Percentiles rank a stretch among this genome's conserved stretches.
These are phyloP conservation scores for Melanotaenia maccullochi DNA, from an alignment of 2,797 vertebrate genomes.

Conservation along the genomic window DNA sequence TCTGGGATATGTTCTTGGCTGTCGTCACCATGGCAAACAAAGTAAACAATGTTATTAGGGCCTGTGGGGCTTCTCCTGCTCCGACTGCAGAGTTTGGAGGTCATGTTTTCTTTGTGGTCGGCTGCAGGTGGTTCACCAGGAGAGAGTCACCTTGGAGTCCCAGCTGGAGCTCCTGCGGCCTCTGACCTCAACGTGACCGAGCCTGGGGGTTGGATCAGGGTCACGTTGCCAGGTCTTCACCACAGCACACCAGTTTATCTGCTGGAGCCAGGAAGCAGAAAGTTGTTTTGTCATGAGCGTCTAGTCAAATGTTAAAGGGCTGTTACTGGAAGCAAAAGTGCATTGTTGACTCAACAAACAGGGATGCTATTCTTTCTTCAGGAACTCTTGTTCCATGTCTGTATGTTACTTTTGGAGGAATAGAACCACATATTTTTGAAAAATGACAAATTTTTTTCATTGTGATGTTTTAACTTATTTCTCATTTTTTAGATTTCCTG, in stretches of 20 bases:
- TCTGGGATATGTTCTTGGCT: conserved; percentile 12
- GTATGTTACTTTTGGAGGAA: conserved; percentile 29
- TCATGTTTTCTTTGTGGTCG: conserved; percentile 34
- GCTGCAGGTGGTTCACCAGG: conserved; percentile 91
- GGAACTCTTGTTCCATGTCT: neutral
- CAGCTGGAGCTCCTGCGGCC: conserved; percentile 93
- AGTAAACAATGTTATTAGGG: conserved; percentile 8
- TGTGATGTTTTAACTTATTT: conserved; percentile 54
- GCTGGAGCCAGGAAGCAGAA: conserved; percentile 19
- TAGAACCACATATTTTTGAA: conserved; percentile 40
- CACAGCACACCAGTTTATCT: neutral
- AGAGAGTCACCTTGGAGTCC: conserved; percentile 92
- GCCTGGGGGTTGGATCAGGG: conserved; percentile 3
- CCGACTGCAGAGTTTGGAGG: conserved; percentile 13
- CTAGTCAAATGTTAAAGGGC: conserved; percentile 34
- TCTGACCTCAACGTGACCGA: conserved; percentile 86
- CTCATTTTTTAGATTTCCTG: conserved; percentile 23
- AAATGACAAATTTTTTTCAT: conserved; percentile 24
- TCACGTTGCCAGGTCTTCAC: neutral
- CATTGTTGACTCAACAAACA: conserved; percentile 10
- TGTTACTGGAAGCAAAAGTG: conserved; percentile 20
- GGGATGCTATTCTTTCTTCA: conserved; percentile 16
- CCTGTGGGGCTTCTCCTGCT: conserved; percentile 23
- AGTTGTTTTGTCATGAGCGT: conserved; percentile 18
- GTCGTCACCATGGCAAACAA: conserved; percentile 12